A percentile compares a stretch with the other conserved stretches of the same genome.
These are phyloP conservation scores for Phthorimaea operculella DNA, from an alignment of 1,140 invertebrate genomes.

Conservation along the genomic window DNA sequence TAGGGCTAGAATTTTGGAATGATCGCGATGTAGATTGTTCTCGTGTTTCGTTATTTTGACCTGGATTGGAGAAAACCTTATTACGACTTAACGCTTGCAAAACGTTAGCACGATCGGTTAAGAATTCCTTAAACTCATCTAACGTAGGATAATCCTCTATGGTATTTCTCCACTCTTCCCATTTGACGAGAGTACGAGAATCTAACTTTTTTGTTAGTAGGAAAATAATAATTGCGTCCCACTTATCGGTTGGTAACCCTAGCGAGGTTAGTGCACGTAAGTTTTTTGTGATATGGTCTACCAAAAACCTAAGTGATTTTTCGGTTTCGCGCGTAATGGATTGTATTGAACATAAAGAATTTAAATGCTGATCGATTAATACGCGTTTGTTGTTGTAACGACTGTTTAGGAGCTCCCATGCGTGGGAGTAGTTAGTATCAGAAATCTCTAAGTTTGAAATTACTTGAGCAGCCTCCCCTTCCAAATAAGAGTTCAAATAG, in stretches of 20 bases:
- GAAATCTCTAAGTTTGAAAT: not conserved
- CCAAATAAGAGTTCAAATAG: not conserved
- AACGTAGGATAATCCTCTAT: not conserved
- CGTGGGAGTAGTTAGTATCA: not conserved
- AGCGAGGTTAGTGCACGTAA: not conserved
- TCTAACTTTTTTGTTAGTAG: not conserved
- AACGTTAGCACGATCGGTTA: constrained; percentile 11
- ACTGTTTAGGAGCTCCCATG: not conserved
- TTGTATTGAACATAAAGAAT: constrained; percentile 1
- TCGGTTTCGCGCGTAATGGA: not conserved
- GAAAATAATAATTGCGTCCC: constrained; percentile 9
- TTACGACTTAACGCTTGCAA: constrained; percentile 6
- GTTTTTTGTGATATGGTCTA: not conserved
- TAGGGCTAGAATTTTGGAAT: too few species aligned
- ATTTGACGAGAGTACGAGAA: not conserved
- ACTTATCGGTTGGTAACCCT: not conserved
- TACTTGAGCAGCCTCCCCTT: not conserved
- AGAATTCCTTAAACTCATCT: constrained; percentile 6
- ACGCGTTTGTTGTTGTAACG: not conserved
- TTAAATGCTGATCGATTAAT: not conserved
- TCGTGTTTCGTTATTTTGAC: not conserved
- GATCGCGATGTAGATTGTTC: not conserved
- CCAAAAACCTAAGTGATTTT: not conserved
- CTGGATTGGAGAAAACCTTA: not conserved
- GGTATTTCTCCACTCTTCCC: not conserved